Percentiles rank a stretch among this genome's conserved stretches.
These are phyloP conservation scores for Lepidurus couesii DNA, from an alignment of 1,140 invertebrate genomes.

Conservation along the genomic window DNA sequence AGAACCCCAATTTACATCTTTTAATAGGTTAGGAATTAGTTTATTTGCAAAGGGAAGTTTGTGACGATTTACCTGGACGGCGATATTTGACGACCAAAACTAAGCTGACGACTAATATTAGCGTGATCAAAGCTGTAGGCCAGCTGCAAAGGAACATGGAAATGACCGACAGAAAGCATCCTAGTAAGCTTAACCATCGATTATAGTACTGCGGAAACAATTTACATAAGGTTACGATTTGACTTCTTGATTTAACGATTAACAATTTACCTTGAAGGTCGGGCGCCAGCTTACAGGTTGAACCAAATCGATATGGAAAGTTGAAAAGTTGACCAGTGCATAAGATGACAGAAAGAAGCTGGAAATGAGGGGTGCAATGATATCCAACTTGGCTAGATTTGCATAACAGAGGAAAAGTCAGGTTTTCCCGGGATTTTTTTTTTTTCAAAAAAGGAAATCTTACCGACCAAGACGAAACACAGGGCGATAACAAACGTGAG, in stretches of 20 bases:
- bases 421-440: not conserved
- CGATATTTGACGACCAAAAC: constrained; percentile 84
- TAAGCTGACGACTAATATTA: constrained; percentile 76
- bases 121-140: constrained; percentile 81
- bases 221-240: not conserved
- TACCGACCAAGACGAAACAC: constrained; percentile 54
- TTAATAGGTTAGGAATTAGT: not conserved
- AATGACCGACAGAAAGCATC: constrained; percentile 77
- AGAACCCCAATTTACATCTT: constrained; percentile 58
- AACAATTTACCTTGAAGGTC: constrained; percentile 40
- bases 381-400: constrained; percentile 49
- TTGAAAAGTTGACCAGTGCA: constrained; percentile 58
- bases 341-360: constrained; percentile 63
- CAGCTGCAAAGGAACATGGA: constrained; percentile 94
- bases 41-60: not conserved
- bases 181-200: constrained; percentile 82
- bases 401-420: not conserved
- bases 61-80: constrained; percentile 65
- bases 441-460: constrained; percentile 36
- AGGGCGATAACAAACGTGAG: constrained; percentile 55
- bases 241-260: not conserved
- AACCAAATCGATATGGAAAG: constrained; percentile 50
- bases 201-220: constrained; percentile 71
- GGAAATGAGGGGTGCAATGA: constrained; percentile 60
- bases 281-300: constrained; percentile 47